Base-by-base conservation (phyloP, 2,113 vertebrate genomes). In the Sapajus apella region DNA sequence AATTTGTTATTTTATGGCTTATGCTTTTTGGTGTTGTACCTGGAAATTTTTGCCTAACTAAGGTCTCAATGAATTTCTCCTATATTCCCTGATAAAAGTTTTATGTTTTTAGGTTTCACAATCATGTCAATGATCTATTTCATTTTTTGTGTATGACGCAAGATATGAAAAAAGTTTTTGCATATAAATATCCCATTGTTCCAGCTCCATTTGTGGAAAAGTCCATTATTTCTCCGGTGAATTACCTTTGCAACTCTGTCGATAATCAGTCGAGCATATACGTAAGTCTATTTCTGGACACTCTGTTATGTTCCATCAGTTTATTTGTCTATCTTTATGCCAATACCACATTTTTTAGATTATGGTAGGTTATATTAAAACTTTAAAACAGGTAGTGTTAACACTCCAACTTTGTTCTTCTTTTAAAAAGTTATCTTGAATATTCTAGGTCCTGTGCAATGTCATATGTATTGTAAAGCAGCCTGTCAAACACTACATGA, bases 401-500 rank as follows among this genome's bases (percentile, higher is more conserved):
- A 40, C 17, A 35, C 10, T 95, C n/a, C 25, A 91, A 64, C 4
- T 77, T 87, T 75, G 3, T 64, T 77, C 10, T 83, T 91, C 32
- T 83, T 83, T 72, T 93, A 37, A 58, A 73, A 89, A 45, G 32
- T 83, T 64, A 91, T 75, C 52, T 93, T 66, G 45, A 37, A 30
- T 91, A 58, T 87, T 80, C 45, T 79, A 75, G 21, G 23, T 73
- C 10, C 37, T 84, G 32, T 47, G 27, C 23, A 76, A 43, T 61
- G 35, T 21, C 52, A 43, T 83, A 18, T 58, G n/a, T 87, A 93
- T 83, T 95, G 32, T 55, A 95, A 94, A 91, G 18, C 77, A 85
- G 35, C n/a, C 91, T 79, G 27, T 85, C 27, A 91, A 64, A 85
- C 27, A 32, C 61, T 58, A 20, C 27, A 5, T 37, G 90, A 90